Evolutionary conservation across 2,113 vertebrate species (phyloP).

Genomic region (Zosterops pallidus): DNA sequence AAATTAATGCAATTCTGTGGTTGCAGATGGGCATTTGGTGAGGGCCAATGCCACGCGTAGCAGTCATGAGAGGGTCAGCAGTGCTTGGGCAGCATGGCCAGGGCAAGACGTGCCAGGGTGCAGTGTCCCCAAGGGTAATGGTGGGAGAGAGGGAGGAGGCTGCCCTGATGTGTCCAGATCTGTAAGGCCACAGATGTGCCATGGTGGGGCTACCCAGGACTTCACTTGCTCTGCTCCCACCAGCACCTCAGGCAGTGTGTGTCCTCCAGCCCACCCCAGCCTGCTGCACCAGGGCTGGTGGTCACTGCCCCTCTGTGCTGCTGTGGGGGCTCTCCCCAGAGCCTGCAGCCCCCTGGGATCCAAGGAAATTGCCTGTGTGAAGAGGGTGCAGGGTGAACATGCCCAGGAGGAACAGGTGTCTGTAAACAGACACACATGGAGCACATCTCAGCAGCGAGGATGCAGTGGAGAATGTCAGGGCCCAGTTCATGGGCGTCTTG

Average conservation of each 20-base stretch:
- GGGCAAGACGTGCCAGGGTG: background rate
- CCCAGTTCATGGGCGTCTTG: background rate
- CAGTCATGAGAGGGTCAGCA: background rate
- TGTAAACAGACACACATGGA: rapidly evolving
- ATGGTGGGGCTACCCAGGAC: background rate
- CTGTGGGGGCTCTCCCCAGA: rapidly evolving
- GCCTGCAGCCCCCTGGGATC: background rate
- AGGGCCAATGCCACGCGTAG: background rate
- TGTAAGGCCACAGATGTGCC: background rate
- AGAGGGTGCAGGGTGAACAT: rapidly evolving
- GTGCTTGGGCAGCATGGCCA: background rate
- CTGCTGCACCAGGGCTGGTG: background rate
- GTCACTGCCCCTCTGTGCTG: background rate
- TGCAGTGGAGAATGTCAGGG: background rate
- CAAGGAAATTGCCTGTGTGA: background rate
- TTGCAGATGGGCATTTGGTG: background rate
- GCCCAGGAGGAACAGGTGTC: background rate
- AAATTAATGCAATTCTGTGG: background rate
- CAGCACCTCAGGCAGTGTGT: rapidly evolving
- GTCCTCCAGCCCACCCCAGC: background rate
- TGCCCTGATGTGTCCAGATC: background rate
- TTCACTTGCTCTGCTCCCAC: background rate
- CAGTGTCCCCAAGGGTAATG: rapidly evolving
- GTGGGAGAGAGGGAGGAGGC: background rate
- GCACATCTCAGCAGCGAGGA: background rate